Evolutionary conservation across 2,888 invertebrate species (phyloP), one percentile per base, ranked within the genome.

Genomic region (Drosophila prostipennis): DNA sequence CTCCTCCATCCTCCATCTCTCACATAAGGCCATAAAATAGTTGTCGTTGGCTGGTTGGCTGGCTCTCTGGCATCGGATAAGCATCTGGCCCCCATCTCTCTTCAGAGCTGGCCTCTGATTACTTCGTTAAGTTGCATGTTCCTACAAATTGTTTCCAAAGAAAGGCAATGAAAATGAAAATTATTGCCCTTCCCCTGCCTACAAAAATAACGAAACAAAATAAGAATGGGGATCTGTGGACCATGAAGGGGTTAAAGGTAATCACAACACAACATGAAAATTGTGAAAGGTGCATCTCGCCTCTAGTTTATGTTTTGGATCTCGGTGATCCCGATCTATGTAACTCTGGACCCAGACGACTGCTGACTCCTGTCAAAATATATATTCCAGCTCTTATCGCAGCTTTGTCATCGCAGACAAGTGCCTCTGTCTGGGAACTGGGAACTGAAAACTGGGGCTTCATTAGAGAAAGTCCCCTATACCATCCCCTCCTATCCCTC

Each of bases 81-180:
- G 79, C 85, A 85, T 87, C 83, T 87, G 72, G 71, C 56, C 74
- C 65, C 68, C 52, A 19, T 37, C 51, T 58, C 51, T 58, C 54
- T 53, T 56, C 23, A 32, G 51, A 72, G 55, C 42, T 63, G 49
- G 61, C 42, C 76, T 61, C 73, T 87, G 86, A 84, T 84, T 80
- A 84, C 80, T 87, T 84, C 74, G 88, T 84, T 88, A 87, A 77
- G 84, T 76, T 83, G 77, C 80, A 80, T 83, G 86, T 87, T 80
- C 86, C 60, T 80, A 88, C 84, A 84, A 84, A 84, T 88, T 87
- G 84, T 85, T 87, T 83, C 80, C 77, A 87, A 86, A 83, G 80
- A 83, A 87, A 85, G 80, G 78, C 86, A 85, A 85, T 87, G 82
- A 72, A 80, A 86, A 86, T 76, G 77, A 86, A 84, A 86, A 83